These are phyloP conservation scores for Drosophila mayaguana DNA, from an alignment of 2,888 invertebrate genomes.

Conservation along the genomic window DNA sequence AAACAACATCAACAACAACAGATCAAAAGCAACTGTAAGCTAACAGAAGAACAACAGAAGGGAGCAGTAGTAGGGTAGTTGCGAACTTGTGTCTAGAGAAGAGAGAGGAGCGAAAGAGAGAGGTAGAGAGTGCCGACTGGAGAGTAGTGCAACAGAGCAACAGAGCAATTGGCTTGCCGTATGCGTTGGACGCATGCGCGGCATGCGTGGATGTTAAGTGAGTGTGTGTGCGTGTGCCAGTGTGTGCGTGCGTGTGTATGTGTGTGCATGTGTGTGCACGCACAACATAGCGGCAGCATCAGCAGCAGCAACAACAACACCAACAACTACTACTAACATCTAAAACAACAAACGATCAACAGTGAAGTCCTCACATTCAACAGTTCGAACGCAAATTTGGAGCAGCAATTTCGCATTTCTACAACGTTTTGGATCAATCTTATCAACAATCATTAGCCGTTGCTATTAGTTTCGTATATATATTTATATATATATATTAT, in stretches of 20 bases:
- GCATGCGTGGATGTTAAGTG: constrained; percentile 68
- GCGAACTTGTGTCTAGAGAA: constrained; percentile 13
- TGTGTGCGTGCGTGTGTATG: constrained; percentile 11
- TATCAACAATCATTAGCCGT: constrained; percentile 47
- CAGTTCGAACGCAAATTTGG: constrained; percentile 33
- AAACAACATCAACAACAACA: constrained; percentile 18
- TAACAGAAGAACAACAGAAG: constrained; percentile 38
- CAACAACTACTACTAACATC: background rate
- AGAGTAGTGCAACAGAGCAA: constrained; percentile 7
- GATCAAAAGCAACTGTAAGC: constrained; percentile 45
- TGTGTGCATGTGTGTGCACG: constrained; percentile 24
- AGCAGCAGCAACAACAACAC: background rate
- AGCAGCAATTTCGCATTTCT: constrained; percentile 44
- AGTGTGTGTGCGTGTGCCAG: constrained; percentile 47
- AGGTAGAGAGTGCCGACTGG: background rate
- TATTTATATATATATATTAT: constrained; percentile 29
- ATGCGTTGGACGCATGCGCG: constrained; percentile 75
- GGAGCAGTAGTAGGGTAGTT: constrained; percentile 21
- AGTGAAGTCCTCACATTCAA: constrained; percentile 34
- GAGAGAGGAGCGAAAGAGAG: background rate
- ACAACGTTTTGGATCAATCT: constrained; percentile 46
- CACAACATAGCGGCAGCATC: constrained; percentile 20
- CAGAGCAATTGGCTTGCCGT: constrained; percentile 41
- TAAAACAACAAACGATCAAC: constrained; percentile 4
- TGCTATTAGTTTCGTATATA: constrained; percentile 46